Percentiles rank a stretch among this genome's conserved stretches.
Evolutionary conservation across 2,888 invertebrate genomes (phyloP).

Genomic region (Cheilosia soror): DNA sequence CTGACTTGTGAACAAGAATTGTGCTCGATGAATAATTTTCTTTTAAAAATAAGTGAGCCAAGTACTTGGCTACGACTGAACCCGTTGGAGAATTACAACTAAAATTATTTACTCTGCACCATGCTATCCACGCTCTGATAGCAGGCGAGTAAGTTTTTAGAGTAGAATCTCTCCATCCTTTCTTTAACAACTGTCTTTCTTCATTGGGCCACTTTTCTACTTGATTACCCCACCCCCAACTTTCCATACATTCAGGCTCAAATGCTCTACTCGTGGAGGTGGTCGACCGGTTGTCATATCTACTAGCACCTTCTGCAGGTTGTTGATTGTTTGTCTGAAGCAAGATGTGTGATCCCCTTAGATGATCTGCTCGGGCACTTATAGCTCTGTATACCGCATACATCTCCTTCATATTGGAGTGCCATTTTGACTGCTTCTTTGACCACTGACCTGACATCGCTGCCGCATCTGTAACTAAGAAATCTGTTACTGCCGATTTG

Average conservation of each 20-base stretch:
- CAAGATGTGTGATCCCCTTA: slow-evolving; percentile 27
- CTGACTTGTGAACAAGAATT: slow-evolving; percentile 52
- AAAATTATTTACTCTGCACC: slow-evolving; percentile 11
- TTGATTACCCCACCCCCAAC: slow-evolving; percentile 30
- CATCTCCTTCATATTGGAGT: slow-evolving; percentile 39
- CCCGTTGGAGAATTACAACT: slow-evolving; percentile 5
- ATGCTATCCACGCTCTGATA: slow-evolving; percentile 26
- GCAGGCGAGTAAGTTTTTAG: slow-evolving; percentile 42
- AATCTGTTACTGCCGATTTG: slow-evolving; percentile 9
- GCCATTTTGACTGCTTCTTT: slow-evolving; percentile 1
- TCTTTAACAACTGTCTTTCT: slow-evolving; percentile 26
- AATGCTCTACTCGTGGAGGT: slow-evolving; percentile 22
- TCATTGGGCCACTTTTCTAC: slow-evolving; percentile 14
- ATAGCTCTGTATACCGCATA: slow-evolving; percentile 12
- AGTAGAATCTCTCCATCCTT: slow-evolving; percentile 21
- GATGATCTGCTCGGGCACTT: background rate
- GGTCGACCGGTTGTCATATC: slow-evolving; percentile 16
- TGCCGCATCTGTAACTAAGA: slow-evolving; percentile 17
- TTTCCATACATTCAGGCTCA: slow-evolving; percentile 36
- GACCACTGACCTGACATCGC: slow-evolving; percentile 21
- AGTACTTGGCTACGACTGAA: slow-evolving; percentile 17
- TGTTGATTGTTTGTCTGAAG: slow-evolving; percentile 8
- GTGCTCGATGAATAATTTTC: slow-evolving; percentile 22
- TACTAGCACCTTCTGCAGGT: background rate
- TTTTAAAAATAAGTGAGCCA: slow-evolving; percentile 21